Percentiles rank a stretch among this genome's conserved stretches.
phyloP scores from a whole-genome alignment of 2,888 invertebrate species.

The Drosophila neotestacea region DNA sequence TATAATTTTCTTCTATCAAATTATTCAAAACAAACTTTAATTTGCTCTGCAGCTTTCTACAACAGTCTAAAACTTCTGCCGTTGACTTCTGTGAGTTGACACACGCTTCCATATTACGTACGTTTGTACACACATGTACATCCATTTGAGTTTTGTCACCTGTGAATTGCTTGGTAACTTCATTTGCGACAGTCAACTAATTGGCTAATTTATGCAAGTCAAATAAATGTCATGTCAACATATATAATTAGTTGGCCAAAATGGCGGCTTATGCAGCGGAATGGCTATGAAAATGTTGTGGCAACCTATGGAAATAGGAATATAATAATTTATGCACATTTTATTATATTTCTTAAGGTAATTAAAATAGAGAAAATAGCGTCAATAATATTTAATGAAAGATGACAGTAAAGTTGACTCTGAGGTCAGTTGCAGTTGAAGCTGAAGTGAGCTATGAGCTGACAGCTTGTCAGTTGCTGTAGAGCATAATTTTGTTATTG shows the following conservation, averaged over 20 bases:
- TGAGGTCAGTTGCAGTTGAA: constrained; percentile 39
- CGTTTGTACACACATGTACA: background rate
- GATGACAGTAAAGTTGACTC: constrained; percentile 13
- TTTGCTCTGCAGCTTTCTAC: constrained; percentile 12
- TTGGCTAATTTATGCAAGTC: constrained; percentile 80
- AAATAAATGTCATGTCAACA: constrained; percentile 80
- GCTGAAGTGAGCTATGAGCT: constrained; percentile 12
- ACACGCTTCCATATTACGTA: constrained; percentile 1
- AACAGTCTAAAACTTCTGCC: background rate
- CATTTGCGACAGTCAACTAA: constrained; percentile 71
- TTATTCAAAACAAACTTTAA: constrained; percentile 44
- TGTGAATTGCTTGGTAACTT: constrained; percentile 56
- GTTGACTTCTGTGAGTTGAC: constrained; percentile 13
- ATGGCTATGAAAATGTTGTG: constrained; percentile 24
- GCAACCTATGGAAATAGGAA: constrained; percentile 6
- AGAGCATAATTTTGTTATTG: constrained; percentile 76
- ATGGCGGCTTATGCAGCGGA: constrained; percentile 18
- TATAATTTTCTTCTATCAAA: constrained; percentile 6
- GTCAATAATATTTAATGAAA: constrained; percentile 6
- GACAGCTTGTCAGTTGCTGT: constrained; percentile 55
- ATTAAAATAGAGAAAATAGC: constrained; percentile 36
- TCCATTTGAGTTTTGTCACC: constrained; percentile 51
- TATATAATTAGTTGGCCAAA: constrained; percentile 70
- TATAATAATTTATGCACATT: constrained; percentile 47
- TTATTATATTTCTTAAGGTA: constrained; percentile 33